Percentiles rank a stretch among this genome's conserved stretches.
Conservation (phyloP, 1,140 invertebrate genomes). For the Lordiphosa mommai region DNA sequence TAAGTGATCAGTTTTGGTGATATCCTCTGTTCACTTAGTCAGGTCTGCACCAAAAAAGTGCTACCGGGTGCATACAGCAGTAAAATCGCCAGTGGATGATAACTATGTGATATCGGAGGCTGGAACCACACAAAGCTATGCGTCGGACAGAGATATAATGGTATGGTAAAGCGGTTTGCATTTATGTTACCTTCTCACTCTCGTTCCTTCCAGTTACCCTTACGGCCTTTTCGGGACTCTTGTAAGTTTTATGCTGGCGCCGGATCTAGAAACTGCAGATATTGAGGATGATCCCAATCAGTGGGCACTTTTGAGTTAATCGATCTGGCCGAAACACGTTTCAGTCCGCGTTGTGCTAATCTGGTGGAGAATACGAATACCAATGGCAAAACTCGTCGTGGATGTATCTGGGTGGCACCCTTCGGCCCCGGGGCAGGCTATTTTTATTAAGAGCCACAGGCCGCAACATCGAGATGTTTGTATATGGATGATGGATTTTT, state of each 20-base stretch:
- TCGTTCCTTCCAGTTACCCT: constrained; percentile 39
- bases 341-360: constrained; percentile 88
- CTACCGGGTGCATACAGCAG: constrained; percentile 80
- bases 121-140: constrained; percentile 84
- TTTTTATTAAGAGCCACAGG: constrained; percentile 88
- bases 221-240: constrained; percentile 79
- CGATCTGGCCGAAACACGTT: constrained; percentile 85
- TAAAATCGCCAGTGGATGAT: constrained; percentile 81
- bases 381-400: constrained; percentile 85
- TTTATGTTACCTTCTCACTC: not conserved
- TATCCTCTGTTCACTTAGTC: constrained; percentile 18
- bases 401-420: constrained; percentile 89
- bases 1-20: constrained; percentile 34
- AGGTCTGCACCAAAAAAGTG: constrained; percentile 80
- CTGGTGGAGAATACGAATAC: constrained; percentile 86
- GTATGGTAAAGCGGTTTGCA: constrained; percentile 78
- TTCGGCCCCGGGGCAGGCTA: constrained; percentile 86
- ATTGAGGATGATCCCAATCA: constrained; percentile 50
- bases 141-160: constrained; percentile 86
- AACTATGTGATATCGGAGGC: constrained; percentile 82
- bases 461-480: constrained; percentile 90
- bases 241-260: constrained; percentile 85
- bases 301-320: constrained; percentile 83
- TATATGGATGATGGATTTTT: constrained; percentile 92
- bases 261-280: constrained; percentile 81